Evolutionary conservation across 1,140 invertebrate species (phyloP).

Genomic region (Ostrea edulis): DNA sequence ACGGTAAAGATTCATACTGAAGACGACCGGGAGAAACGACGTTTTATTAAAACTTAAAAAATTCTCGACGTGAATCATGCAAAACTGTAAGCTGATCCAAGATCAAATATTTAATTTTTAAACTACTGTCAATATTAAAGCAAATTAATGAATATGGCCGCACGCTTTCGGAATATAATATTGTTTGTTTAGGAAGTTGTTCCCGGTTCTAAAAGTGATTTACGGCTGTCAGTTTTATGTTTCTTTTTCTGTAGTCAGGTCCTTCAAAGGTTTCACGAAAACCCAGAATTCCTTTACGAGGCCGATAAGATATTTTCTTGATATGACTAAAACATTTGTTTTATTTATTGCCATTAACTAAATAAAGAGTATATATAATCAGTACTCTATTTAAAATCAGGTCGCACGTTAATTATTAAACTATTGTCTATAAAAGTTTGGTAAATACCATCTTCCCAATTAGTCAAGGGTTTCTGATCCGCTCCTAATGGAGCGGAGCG

Average conservation of each 20-base stretch:
- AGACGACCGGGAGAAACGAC: background rate
- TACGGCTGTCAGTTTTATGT: background rate
- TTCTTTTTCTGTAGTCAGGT: background rate
- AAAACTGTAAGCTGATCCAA: background rate
- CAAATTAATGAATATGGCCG: constrained; percentile 25
- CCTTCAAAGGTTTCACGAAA: background rate
- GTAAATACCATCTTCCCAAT: too few species aligned
- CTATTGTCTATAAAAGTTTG: too few species aligned
- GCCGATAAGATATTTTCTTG: too few species aligned
- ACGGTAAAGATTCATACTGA: background rate
- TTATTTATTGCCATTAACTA: too few species aligned
- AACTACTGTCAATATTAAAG: constrained; percentile 33
- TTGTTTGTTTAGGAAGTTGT: constrained; percentile 29
- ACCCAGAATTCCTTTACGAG: background rate
- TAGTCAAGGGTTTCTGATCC: too few species aligned
- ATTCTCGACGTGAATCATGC: background rate
- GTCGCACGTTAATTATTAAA: too few species aligned
- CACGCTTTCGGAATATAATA: constrained; percentile 14
- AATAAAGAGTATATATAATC: too few species aligned
- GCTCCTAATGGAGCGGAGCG: too few species aligned
- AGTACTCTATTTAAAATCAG: too few species aligned
- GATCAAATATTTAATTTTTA: constrained; percentile 4
- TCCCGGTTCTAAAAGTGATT: background rate
- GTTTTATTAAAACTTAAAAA: background rate
- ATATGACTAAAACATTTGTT: too few species aligned